These are phyloP conservation scores for Escarpia spicata DNA, from an alignment of 2,888 invertebrate species.

Conservation along the genomic window DNA sequence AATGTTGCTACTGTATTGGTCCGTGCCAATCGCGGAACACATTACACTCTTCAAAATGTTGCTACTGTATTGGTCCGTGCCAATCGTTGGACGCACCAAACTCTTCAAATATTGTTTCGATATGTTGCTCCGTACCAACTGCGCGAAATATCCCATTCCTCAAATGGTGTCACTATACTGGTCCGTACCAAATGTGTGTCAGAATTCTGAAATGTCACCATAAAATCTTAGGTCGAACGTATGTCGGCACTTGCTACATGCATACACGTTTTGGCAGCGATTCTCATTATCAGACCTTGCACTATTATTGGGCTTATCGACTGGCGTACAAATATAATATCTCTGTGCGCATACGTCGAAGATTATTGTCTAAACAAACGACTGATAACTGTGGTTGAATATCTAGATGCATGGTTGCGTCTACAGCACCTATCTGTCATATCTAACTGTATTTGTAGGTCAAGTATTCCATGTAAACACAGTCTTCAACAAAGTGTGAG, in stretches of 20 bases:
- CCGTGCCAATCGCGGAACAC: too few relatives aligned
- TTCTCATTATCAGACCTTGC: not conserved
- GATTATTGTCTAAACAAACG: conserved; percentile 16
- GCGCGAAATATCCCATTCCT: not conserved
- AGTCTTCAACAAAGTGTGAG: not conserved
- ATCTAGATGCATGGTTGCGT: not conserved
- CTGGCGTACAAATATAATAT: not conserved
- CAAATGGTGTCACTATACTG: not conserved
- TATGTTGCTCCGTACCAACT: not conserved
- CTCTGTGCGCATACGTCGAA: not conserved
- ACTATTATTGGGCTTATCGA: not conserved
- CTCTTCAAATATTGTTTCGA: not conserved
- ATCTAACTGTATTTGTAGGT: conserved; percentile 3
- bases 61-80: too few relatives aligned
- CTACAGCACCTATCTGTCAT: not conserved
- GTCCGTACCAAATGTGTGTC: not conserved
- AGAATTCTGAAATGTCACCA: not conserved
- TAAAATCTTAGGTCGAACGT: not conserved
- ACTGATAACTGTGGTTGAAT: not conserved
- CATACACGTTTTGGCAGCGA: not conserved
- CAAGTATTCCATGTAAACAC: not conserved
- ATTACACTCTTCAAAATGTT: too few relatives aligned
- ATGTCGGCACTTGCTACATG: not conserved
- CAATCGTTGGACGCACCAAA: not conserved
- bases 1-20: too few relatives aligned